phyloP scores from a whole-genome alignment of 1,140 invertebrate species.

The Zaprionus taronus region DNA sequence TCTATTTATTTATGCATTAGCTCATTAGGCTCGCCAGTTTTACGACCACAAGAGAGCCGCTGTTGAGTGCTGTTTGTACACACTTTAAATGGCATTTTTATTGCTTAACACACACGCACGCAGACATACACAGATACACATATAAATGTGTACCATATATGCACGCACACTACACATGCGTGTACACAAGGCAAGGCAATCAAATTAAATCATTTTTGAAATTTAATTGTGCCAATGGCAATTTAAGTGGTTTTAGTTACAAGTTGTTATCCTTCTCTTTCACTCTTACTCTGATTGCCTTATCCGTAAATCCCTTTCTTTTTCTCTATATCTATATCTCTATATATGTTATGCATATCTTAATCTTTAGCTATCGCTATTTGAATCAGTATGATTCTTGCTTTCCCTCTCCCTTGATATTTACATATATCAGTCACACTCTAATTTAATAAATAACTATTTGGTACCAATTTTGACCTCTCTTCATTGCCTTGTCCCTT shows the following conservation, averaged over 20 bases:
- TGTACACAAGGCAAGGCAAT: not conserved
- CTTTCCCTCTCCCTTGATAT: not conserved
- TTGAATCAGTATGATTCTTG: too few relatives aligned
- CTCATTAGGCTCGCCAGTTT: constrained; percentile 10
- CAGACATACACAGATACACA: not conserved
- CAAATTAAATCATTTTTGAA: constrained; percentile 46
- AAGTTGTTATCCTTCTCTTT: constrained; percentile 16
- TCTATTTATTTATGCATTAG: constrained; percentile 32
- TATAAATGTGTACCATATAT: too few relatives aligned
- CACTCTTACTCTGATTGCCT: not conserved
- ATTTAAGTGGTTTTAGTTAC: constrained; percentile 45
- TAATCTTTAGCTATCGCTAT: too few relatives aligned
- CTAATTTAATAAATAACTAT: too few relatives aligned
- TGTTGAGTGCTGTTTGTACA: not conserved
- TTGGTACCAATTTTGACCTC: too few relatives aligned
- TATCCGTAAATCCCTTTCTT: not conserved
- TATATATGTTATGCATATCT: too few relatives aligned
- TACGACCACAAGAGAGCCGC: not conserved
- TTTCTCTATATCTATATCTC: not conserved
- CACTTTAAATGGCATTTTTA: constrained; percentile 41
- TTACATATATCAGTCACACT: not conserved
- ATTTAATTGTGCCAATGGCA: constrained; percentile 54
- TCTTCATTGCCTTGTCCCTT: not conserved
- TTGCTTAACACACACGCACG: constrained; percentile 21
- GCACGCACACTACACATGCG: not conserved